Percentiles rank a stretch among this genome's conserved stretches.
phyloP scores from a whole-genome alignment of 1,140 invertebrate species.

The Odontomachus brunneus region DNA sequence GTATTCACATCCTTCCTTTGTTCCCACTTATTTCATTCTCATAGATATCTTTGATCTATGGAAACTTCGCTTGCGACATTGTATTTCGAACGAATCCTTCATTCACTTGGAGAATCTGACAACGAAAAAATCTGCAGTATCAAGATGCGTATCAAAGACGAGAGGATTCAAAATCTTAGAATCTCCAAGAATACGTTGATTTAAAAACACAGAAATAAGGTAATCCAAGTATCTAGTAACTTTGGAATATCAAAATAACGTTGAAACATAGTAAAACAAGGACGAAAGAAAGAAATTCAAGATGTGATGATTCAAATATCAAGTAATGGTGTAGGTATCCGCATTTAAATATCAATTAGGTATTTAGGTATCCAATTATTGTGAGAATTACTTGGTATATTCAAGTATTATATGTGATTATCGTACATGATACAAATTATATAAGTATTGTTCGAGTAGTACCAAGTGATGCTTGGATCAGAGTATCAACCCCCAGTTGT shows the following conservation, averaged over 20 bases:
- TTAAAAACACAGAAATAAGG: background rate
- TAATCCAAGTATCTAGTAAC: background rate
- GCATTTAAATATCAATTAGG: too few species aligned
- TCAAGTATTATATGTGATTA: too few species aligned
- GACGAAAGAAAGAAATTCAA: background rate
- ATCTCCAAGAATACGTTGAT: background rate
- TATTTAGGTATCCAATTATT: too few species aligned
- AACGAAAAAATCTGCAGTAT: background rate
- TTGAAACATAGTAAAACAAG: background rate
- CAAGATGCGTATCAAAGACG: background rate
- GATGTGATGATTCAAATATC: too few species aligned
- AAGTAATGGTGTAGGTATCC: background rate
- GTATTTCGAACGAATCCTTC: slow-evolving; percentile 5
- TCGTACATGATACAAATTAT: too few species aligned
- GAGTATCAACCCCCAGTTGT: too few species aligned
- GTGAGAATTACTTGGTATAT: too few species aligned
- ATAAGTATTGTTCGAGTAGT: too few species aligned
- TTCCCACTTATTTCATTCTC: slow-evolving; percentile 53
- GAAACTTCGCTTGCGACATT: slow-evolving; percentile 40
- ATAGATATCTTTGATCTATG: slow-evolving; percentile 63
- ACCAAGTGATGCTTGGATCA: too few species aligned
- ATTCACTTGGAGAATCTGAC: background rate
- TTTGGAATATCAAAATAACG: background rate
- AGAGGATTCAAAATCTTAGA: background rate
- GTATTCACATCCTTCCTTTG: slow-evolving; percentile 67